Conservation (phyloP, 2,797 vertebrate species). For the Arremon brunneinucha region DNA sequence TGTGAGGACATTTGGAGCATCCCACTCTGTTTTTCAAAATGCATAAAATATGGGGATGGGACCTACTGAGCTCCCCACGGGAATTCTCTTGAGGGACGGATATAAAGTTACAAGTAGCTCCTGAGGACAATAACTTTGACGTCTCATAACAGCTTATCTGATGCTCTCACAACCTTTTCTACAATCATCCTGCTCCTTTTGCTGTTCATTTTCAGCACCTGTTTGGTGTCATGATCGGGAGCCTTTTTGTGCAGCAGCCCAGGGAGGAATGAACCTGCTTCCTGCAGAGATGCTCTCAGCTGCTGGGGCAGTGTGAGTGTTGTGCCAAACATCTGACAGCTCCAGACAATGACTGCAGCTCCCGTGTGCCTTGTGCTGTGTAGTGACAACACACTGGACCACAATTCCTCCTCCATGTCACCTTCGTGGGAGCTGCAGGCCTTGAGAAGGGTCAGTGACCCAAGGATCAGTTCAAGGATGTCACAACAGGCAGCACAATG, state of each 20-base stretch:
- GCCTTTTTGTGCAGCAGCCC: background rate
- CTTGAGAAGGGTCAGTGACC: background rate
- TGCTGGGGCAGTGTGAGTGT: background rate
- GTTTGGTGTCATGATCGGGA: background rate
- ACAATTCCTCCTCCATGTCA: background rate
- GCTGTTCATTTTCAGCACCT: background rate
- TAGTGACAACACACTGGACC: background rate
- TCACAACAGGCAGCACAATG: background rate
- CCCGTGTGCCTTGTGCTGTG: background rate
- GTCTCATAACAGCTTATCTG: background rate
- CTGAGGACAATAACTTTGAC: background rate
- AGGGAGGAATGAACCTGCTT: background rate
- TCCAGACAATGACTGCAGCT: background rate
- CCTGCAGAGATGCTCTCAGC: background rate
- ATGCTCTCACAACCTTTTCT: background rate
- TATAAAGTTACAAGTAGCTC: background rate
- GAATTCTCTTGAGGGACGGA: background rate
- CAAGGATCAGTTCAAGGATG: background rate
- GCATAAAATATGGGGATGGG: background rate
- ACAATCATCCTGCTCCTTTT: background rate
- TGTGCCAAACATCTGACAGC: background rate
- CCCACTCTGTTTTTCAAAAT: background rate
- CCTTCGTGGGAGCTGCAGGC: background rate
- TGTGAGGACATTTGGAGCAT: background rate
- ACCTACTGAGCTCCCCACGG: background rate